Conservation (phyloP, 2,113 vertebrate genomes). For the Peromyscus maniculatus region DNA sequence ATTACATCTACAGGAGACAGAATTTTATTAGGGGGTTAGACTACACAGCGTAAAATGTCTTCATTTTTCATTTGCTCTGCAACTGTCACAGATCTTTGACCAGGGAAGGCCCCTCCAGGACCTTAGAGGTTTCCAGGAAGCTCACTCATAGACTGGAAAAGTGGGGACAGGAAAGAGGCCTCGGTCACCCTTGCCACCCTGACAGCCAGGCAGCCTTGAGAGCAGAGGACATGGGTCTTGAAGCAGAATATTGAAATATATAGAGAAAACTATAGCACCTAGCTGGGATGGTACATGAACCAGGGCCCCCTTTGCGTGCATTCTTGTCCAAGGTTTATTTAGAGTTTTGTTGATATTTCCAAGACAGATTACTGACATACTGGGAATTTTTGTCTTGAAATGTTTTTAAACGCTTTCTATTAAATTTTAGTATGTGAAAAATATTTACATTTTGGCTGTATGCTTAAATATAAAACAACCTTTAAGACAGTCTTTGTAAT, state of each 20-base stretch:
- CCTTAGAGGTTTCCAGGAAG: neutral
- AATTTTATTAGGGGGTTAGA: constrained; percentile 27
- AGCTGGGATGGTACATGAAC: neutral
- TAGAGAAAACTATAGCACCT: neutral
- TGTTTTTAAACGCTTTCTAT: neutral
- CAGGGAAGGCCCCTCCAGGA: neutral
- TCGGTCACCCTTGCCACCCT: no score
- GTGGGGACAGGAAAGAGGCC: neutral
- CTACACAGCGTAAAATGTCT: neutral
- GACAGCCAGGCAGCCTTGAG: neutral
- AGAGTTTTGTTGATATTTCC: constrained; percentile 33
- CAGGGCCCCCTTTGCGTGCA: neutral
- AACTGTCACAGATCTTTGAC: neutral
- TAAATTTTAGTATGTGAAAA: constrained; percentile 31
- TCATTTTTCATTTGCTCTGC: neutral
- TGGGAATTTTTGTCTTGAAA: constrained; percentile 26
- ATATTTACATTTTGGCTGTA: neutral
- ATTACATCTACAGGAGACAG: constrained; percentile 1
- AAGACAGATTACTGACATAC: constrained; percentile 24
- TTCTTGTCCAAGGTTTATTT: neutral
- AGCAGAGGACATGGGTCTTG: neutral
- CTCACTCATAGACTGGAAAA: neutral
- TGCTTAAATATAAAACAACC: neutral
- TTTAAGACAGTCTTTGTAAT: constrained; percentile 3
- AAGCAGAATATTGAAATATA: neutral